Conservation (phyloP, 2,113 vertebrate species). For the Pelecanoides urinatrix region DNA sequence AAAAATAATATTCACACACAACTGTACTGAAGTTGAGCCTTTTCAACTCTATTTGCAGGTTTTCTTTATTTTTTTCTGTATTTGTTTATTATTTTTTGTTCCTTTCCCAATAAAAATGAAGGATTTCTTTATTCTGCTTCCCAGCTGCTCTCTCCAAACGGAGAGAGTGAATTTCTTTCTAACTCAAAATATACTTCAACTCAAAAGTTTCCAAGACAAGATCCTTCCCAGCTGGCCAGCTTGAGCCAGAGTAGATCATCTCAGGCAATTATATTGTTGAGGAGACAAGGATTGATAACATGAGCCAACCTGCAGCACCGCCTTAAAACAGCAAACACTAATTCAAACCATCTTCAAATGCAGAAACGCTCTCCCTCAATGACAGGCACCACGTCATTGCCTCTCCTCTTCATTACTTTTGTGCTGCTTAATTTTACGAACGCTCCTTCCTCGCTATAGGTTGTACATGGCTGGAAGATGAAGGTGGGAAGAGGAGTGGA, state of each 20-base stretch:
- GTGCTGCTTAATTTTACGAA: background rate
- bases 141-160: background rate
- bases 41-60: background rate
- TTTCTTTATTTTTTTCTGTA: background rate
- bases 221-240: background rate
- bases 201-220: background rate
- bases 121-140: background rate
- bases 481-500: background rate
- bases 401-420: background rate
- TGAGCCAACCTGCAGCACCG: background rate
- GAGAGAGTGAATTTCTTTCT: background rate
- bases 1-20: background rate
- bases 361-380: background rate
- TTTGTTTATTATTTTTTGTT: background rate
- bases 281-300: background rate
- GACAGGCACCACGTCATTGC: background rate
- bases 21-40: background rate
- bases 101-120: background rate
- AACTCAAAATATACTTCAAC: background rate
- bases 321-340: background rate
- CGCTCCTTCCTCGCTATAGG: background rate
- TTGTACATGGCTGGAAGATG: background rate
- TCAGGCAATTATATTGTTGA: background rate
- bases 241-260: background rate
- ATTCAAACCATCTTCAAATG: background rate